Percentiles rank a stretch among this genome's conserved stretches.
Evolutionary conservation across 2,113 vertebrate species (phyloP).

Genomic region (Stegastes partitus): DNA sequence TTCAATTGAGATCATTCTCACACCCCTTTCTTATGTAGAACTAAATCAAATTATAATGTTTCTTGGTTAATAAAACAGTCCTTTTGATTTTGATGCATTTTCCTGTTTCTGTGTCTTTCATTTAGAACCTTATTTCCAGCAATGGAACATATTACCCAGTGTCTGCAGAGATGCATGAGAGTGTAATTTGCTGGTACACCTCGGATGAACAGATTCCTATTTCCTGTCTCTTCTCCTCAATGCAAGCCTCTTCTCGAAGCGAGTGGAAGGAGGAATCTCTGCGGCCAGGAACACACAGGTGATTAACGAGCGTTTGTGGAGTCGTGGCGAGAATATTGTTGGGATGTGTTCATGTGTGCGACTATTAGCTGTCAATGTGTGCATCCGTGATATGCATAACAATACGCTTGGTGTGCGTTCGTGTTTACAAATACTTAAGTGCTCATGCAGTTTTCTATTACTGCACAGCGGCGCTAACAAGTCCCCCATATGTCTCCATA

Average conservation of each 20-base stretch:
- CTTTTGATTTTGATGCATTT: constrained; percentile 14
- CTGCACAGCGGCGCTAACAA: constrained; percentile 9
- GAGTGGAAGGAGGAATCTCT: not conserved
- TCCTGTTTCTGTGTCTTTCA: constrained; percentile 12
- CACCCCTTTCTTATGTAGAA: not conserved
- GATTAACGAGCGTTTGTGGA: constrained; percentile 49
- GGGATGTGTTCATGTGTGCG: not conserved
- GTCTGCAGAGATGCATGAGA: constrained; percentile 20
- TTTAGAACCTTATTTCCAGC: constrained; percentile 29
- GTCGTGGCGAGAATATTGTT: constrained; percentile 38
- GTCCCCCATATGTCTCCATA: not conserved
- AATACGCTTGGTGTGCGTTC: not conserved
- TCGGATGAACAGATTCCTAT: constrained; percentile 46
- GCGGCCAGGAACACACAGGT: constrained; percentile 24
- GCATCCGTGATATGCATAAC: not conserved
- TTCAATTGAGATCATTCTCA: not conserved
- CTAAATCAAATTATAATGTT: constrained; percentile 11
- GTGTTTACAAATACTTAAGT: not conserved
- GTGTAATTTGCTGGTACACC: constrained; percentile 26
- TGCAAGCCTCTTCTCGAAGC: constrained; percentile 29
- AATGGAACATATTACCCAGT: constrained; percentile 4
- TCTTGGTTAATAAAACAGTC: constrained; percentile 11
- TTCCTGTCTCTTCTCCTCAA: constrained; percentile 44
- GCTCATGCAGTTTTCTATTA: not conserved
- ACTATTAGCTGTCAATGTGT: not conserved